Base-by-base conservation (phyloP, 2,113 vertebrate species). In the Rhynchomys soricoides region DNA sequence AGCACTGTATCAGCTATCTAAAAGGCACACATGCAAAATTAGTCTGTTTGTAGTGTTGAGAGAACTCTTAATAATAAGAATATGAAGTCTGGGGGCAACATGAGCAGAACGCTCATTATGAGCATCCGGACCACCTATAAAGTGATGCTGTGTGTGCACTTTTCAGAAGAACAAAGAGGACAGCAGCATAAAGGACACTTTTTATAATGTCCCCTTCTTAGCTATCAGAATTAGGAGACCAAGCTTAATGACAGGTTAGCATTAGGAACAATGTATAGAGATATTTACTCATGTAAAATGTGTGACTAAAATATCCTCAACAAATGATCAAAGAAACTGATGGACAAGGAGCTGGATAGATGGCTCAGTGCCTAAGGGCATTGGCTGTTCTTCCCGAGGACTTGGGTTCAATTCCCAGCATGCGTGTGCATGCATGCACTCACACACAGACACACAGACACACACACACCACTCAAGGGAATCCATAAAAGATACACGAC, bases 1-100 rank as follows among this genome's bases (percentile, higher is more conserved):
- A 99, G 98, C 55, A 99, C 98, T 3, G 99, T 99, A 97, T 99
- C 99, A 98, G 98, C 98, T 98, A 99, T 99, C 99, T 99, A 96
- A 97, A 98, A 98, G 68, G 31, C 11, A 98, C 90, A 71, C 64
- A 95, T 97, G 96, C 50, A 96, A 95, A n/a, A 90, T 92, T 89
- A 66, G 71, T 98, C 93, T 97, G 73, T 22, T 59, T 95, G 93
- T 16, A 45, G 52, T 31, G 5, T 9, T 24, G 45, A 92, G 82
- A 70, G 89, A 93, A 82, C 37, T 95, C 43, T 10, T 43, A 87
- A 40, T 66, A 87, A 37, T 19, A 78, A 16, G 48, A 57, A 79
- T 94, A 45, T 90, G 4, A 91, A n/a, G 22, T 93, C 31, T 83
- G 64, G 4, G 48, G 93, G 85, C 22, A 91, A 2, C 16, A 31